Base-by-base conservation (phyloP, 2,888 invertebrate genomes). In the Choristoneura rosaceana region DNA sequence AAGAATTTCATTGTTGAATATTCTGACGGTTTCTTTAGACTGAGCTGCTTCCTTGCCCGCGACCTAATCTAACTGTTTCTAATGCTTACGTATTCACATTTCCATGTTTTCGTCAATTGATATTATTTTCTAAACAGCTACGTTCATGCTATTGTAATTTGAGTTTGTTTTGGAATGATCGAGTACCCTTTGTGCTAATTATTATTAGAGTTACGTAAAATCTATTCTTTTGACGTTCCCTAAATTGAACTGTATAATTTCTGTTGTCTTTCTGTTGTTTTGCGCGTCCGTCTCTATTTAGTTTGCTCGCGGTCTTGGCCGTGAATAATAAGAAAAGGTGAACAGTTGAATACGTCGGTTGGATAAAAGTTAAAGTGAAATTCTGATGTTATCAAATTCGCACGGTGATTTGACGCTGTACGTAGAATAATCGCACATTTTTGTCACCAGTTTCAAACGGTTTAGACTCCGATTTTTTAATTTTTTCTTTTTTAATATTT, bases 1-100 rank as follows among this genome's bases (percentile, higher is more conserved):
- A 71, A 10, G 45, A 45, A 25, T 61, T 38, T 66, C 71, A 71
- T 71, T 55, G 15, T 38, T 62, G 33, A n/a, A n/a, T 5, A 7
- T 12, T 2, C 33, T 15, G 34, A 14, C 14, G n/a, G 38, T 50
- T 38, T 38, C 17, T 14, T 9, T 3, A 25, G 55, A 66, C 47
- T 47, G 50, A 15, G 45, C 7, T 5, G 8, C 1, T 25, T 45
- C n/a, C 4, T 4, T 59, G n/a, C 4, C 59, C 34, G 34, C 17
- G 55, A 25, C 7, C 8, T 52, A 25, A 55, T 55, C 55, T 55
- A 55, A 25, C 12, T 25, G 15, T 15, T 52, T 17, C 52, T 52
- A 52, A 25, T 55, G 55, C 25, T 25, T 55, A 4, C 25, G 55
- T 25, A 55, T 25, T 55, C 55, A 12, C 0, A 9, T 62, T 62